Evolutionary conservation across 2,797 vertebrate genomes (phyloP).

Genomic region (Pangasius larnaudii): DNA sequence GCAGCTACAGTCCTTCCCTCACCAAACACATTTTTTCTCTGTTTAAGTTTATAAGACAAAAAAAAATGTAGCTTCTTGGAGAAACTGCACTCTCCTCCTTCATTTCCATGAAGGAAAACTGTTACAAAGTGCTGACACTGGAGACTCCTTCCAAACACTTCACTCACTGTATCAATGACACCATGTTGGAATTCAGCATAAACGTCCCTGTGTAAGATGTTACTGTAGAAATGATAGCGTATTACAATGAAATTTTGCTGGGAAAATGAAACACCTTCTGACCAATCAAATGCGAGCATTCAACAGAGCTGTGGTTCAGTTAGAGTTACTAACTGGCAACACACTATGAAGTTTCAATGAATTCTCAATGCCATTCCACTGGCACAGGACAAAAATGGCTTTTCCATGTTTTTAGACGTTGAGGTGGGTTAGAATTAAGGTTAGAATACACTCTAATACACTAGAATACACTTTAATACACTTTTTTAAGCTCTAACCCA

Average conservation of each 20-base stretch:
- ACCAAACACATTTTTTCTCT: not conserved
- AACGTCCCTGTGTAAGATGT: not conserved
- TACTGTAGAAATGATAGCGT: not conserved
- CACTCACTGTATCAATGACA: not conserved
- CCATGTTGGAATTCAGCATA: not conserved
- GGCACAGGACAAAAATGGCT: not conserved
- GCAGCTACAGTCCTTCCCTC: not conserved
- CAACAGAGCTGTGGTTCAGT: not conserved
- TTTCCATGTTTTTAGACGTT: not conserved
- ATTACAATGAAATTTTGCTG: not conserved
- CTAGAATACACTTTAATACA: too few species aligned
- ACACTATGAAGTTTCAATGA: not conserved
- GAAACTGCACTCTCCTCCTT: not conserved
- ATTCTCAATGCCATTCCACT: not conserved
- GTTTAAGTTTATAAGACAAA: not conserved
- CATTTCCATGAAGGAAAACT: not conserved
- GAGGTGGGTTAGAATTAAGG: not conserved
- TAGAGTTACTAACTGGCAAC: not conserved
- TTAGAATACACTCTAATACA: not conserved
- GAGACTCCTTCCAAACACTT: not conserved
- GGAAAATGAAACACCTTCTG: not conserved
- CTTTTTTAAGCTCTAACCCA: not conserved
- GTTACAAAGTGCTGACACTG: not conserved
- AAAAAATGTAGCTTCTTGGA: not conserved
- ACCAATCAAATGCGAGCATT: not conserved